These are phyloP conservation scores for Seladonia tumulorum DNA, from an alignment of 2,888 invertebrate species.

Conservation along the genomic window DNA sequence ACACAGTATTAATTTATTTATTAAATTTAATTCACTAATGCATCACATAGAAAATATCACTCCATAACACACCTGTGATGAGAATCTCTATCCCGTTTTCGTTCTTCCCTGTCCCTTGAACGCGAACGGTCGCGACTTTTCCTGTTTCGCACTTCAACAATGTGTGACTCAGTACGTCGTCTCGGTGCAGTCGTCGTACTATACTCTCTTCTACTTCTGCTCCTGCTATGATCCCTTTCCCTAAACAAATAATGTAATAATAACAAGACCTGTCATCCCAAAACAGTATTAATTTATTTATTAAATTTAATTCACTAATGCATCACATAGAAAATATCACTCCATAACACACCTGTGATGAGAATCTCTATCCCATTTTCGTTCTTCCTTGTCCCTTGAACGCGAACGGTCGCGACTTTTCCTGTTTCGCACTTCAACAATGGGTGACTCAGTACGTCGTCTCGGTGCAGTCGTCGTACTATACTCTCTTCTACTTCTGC, in stretches of 20 bases:
- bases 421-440: slow-evolving; percentile 7
- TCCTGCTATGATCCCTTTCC: slow-evolving; percentile 35
- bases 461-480: too few species aligned
- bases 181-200: too few species aligned
- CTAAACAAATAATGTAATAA: slow-evolving; percentile 26
- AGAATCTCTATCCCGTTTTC: slow-evolving; percentile 33
- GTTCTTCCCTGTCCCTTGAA: slow-evolving; percentile 47
- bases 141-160: slow-evolving; percentile 7
- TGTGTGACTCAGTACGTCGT: not conserved
- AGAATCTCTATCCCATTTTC: slow-evolving; percentile 33
- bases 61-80: slow-evolving; percentile 41
- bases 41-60: not conserved
- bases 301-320: not conserved
- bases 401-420: slow-evolving; percentile 40
- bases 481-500: slow-evolving; percentile 36
- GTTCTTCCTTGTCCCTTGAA: slow-evolving; percentile 47
- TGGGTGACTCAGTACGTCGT: not conserved
- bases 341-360: slow-evolving; percentile 41
- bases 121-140: slow-evolving; percentile 40
- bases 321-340: not conserved
- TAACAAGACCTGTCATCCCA: slow-evolving; percentile 49
- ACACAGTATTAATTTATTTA: not conserved
- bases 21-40: not conserved
- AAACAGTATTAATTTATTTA: not conserved
- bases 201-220: slow-evolving; percentile 36